These are phyloP conservation scores for Clanis bilineata DNA, from an alignment of 2,888 invertebrate species.

Conservation along the genomic window DNA sequence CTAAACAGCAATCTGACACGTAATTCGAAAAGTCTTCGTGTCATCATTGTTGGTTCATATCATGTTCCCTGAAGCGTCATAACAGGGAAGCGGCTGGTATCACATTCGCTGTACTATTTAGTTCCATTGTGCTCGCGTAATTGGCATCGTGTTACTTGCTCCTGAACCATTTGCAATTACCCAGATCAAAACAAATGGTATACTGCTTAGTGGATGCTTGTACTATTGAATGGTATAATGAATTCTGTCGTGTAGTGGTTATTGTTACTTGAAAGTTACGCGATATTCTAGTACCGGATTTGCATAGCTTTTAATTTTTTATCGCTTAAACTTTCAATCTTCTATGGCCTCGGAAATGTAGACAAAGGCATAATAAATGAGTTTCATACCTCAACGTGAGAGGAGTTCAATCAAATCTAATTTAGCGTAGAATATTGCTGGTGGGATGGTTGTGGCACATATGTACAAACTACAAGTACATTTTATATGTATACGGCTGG, in stretches of 20 bases:
- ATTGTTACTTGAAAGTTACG: background rate
- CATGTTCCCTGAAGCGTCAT: conserved; percentile 37
- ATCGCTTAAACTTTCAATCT: no score
- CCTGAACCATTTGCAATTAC: conserved; percentile 12
- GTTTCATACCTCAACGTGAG: no score
- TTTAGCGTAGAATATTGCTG: no score
- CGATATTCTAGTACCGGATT: background rate
- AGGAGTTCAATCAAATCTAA: no score
- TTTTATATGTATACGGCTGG: no score
- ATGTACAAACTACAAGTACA: no score
- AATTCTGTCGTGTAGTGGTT: background rate
- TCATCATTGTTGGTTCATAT: conserved; percentile 19
- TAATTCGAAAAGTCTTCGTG: conserved; percentile 4
- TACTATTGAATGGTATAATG: background rate
- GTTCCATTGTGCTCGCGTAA: conserved; percentile 45
- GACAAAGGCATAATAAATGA: no score
- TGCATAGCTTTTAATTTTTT: no score
- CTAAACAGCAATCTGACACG: background rate
- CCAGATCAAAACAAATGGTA: conserved; percentile 7
- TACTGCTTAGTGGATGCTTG: background rate
- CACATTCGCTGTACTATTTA: conserved; percentile 39
- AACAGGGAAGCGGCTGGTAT: conserved; percentile 40
- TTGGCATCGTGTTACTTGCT: conserved; percentile 37
- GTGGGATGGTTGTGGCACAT: no score
- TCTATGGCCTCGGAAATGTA: no score